A percentile compares a stretch with the other conserved stretches of the same genome.
phyloP scores from a whole-genome alignment of 2,888 invertebrate species.

The Ceraclea dissimilis region DNA sequence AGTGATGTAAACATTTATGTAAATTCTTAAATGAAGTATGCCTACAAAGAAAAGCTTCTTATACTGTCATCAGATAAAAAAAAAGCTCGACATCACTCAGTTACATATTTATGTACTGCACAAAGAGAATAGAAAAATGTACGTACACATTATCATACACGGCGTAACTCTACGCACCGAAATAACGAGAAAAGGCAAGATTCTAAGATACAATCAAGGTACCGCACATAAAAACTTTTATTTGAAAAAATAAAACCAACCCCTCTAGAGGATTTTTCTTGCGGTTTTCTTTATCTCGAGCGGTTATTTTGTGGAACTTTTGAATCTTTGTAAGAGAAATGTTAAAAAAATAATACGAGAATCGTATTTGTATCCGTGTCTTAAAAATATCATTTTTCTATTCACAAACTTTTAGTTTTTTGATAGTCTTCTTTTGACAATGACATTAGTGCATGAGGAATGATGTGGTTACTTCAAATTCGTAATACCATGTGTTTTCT shows the following conservation, averaged over 20 bases:
- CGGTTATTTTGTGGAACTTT: neutral
- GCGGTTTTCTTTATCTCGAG: neutral
- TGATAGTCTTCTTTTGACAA: too few relatives aligned
- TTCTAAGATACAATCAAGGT: conserved; percentile 17
- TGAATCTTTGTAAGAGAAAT: neutral
- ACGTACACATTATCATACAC: too few relatives aligned
- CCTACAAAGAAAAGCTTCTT: neutral
- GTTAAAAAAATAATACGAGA: neutral
- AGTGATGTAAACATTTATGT: neutral
- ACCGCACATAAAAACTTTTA: conserved; percentile 16
- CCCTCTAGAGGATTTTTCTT: conserved; percentile 3
- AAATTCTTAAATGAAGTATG: conserved; percentile 4
- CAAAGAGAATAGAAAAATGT: too few relatives aligned
- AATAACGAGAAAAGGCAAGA: neutral
- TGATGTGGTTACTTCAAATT: too few relatives aligned
- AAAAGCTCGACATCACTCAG: too few relatives aligned
- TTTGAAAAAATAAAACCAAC: conserved; percentile 14
- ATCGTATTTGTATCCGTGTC: too few relatives aligned
- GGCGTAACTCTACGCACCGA: neutral
- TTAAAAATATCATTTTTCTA: too few relatives aligned
- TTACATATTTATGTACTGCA: too few relatives aligned
- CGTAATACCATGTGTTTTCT: too few relatives aligned
- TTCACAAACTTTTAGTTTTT: too few relatives aligned
- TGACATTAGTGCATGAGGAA: too few relatives aligned
- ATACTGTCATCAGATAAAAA: too few relatives aligned